These are phyloP conservation scores for Cebus imitator DNA, from an alignment of 2,113 vertebrate species.

Conservation along the genomic window DNA sequence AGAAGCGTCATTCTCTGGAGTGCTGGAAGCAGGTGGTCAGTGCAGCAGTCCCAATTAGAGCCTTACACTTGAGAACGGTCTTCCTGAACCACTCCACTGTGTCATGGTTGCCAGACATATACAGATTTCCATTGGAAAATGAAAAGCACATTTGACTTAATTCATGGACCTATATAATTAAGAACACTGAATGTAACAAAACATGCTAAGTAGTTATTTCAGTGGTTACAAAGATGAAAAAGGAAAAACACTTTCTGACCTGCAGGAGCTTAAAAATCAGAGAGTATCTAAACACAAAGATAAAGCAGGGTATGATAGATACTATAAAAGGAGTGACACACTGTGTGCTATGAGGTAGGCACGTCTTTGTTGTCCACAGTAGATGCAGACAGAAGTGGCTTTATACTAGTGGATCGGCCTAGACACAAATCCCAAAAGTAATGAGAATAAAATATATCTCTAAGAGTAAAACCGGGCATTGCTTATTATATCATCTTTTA, in stretches of 20 bases:
- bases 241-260: neutral
- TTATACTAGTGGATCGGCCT: neutral
- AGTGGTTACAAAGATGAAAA: slow-evolving; percentile 21
- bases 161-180: neutral
- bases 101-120: neutral
- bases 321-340: neutral
- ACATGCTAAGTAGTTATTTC: neutral
- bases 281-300: neutral
- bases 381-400: neutral
- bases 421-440: neutral
- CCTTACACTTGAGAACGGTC: neutral
- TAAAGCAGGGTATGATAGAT: neutral
- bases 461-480: neutral
- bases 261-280: neutral
- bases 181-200: neutral
- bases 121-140: neutral
- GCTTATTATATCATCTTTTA: neutral
- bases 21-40: neutral
- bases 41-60: neutral
- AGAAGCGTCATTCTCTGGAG: neutral
- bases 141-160: slow-evolving; percentile 15
- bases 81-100: neutral
- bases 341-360: neutral
- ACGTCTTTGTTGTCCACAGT: neutral
- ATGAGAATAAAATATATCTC: neutral